Conservation (phyloP, 2,888 invertebrate genomes). For the Lasioglossum lativentre region DNA sequence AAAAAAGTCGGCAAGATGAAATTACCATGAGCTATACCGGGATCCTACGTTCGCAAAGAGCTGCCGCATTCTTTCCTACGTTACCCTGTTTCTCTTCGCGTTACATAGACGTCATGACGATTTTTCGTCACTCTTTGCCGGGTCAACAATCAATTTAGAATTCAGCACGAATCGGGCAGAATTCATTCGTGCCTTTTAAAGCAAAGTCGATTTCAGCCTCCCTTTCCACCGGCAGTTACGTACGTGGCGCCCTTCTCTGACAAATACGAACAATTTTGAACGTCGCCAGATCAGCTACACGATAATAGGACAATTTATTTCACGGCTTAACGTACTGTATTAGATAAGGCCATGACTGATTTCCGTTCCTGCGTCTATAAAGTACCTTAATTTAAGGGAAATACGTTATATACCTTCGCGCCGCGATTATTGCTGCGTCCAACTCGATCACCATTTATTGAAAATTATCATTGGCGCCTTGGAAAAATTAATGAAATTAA, state of each 20-base stretch:
- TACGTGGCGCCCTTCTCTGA: slow-evolving; percentile 69
- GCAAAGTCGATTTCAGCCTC: slow-evolving; percentile 68
- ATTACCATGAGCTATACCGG: slow-evolving; percentile 52
- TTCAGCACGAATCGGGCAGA: slow-evolving; percentile 67
- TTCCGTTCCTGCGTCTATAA: slow-evolving; percentile 2
- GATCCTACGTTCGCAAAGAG: neutral
- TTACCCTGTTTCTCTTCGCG: neutral
- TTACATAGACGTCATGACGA: slow-evolving; percentile 39
- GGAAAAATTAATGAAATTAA: neutral
- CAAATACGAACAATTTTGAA: slow-evolving; percentile 76
- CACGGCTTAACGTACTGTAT: slow-evolving; percentile 67
- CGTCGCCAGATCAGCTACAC: slow-evolving; percentile 69
- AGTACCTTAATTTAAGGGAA: slow-evolving; percentile 1
- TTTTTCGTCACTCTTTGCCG: slow-evolving; percentile 59
- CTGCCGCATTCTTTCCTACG: neutral
- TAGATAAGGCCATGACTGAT: slow-evolving; percentile 44
- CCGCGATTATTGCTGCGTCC: neutral
- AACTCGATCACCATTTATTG: neutral
- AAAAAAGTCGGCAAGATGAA: slow-evolving; percentile 54
- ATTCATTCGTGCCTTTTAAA: slow-evolving; percentile 68
- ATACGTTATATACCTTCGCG: neutral
- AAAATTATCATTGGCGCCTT: neutral
- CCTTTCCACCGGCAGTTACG: slow-evolving; percentile 51
- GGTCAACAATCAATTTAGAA: slow-evolving; percentile 62
- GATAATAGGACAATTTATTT: slow-evolving; percentile 74